These are phyloP conservation scores for Cataglyphis cursor DNA, from an alignment of 2,888 invertebrate species.

Conservation along the genomic window DNA sequence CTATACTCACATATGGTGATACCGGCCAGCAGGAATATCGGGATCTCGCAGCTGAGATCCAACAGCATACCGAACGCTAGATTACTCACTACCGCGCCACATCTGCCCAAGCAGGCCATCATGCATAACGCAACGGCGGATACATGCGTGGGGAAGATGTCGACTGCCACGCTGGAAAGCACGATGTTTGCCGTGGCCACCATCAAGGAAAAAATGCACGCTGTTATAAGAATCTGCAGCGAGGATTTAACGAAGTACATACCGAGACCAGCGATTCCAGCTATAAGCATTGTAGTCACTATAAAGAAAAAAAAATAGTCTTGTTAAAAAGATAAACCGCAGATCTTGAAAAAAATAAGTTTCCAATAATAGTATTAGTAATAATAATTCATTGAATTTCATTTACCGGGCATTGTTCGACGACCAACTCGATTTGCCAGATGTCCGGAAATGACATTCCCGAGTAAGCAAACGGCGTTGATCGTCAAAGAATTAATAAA, in stretches of 20 bases:
- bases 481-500: conserved; percentile 91
- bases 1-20: conserved; percentile 87
- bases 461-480: conserved; percentile 90
- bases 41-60: conserved; percentile 89
- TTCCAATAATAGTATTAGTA: neutral
- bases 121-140: conserved; percentile 90
- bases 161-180: conserved; percentile 84
- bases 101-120: conserved; percentile 90
- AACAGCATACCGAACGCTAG: conserved; percentile 89
- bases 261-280: conserved; percentile 88
- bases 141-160: conserved; percentile 86
- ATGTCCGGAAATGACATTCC: conserved; percentile 90
- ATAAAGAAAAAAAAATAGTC: neutral
- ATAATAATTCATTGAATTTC: neutral
- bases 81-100: conserved; percentile 90
- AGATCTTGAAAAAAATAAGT: neutral
- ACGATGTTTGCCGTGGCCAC: conserved; percentile 87
- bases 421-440: conserved; percentile 86
- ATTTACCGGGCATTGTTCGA: conserved; percentile 84
- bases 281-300: conserved; percentile 86
- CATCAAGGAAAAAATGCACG: conserved; percentile 87
- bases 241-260: conserved; percentile 89
- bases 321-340: neutral
- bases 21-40: conserved; percentile 89
- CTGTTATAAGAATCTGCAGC: conserved; percentile 88